Evolutionary conservation across 1,140 invertebrate species (phyloP), one percentile per base, ranked within the genome.

Genomic region (Scaptomyza montana): DNA sequence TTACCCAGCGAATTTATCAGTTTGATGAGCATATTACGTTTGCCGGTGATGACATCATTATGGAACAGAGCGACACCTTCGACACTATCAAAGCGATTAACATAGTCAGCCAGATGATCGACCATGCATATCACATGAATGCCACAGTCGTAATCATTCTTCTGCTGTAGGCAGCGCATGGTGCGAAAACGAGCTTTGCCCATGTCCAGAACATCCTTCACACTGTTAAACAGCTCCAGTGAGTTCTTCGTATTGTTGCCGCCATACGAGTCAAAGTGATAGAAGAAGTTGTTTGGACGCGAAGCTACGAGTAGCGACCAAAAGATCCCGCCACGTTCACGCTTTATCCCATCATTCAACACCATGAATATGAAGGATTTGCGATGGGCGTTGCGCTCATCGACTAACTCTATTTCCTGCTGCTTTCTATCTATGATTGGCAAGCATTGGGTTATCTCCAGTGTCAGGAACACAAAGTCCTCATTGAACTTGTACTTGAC

Each of bases 231-330:
- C 54, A 95, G 92, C 65, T 93, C 85, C 39, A 89, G 76, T 2
- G 95, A 95, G 60, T 93, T 92, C 3, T 73, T 62, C 61, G 91
- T 89, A 85, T 95, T 96, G 12, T 78, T 89, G 64, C 94, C 94
- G 51, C 87, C 91, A 46, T 93, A 94, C 1, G 96, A 97, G 93
- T 97, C 97, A 81, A 95, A 95, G 89, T 97, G 96, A 79, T 93
- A 97, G 91, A 96, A 96, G 51, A 92, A 93, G 79, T 93, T 93
- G 78, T 96, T 95, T 13, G 90, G 91, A 78, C 93, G 93, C 39
- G 95, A 96, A 90, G 94, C 96, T 10, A 96, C 94, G 30, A 97
- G 90, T 46, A 97, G 93, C 81, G 95, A 96, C 97, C 97, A 98
- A 91, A 98, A 97, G 5, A 95, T 94, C 12, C 97, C 97, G 46